phyloP scores from a whole-genome alignment of 1,140 invertebrate genomes.

The Lithobius niger region DNA sequence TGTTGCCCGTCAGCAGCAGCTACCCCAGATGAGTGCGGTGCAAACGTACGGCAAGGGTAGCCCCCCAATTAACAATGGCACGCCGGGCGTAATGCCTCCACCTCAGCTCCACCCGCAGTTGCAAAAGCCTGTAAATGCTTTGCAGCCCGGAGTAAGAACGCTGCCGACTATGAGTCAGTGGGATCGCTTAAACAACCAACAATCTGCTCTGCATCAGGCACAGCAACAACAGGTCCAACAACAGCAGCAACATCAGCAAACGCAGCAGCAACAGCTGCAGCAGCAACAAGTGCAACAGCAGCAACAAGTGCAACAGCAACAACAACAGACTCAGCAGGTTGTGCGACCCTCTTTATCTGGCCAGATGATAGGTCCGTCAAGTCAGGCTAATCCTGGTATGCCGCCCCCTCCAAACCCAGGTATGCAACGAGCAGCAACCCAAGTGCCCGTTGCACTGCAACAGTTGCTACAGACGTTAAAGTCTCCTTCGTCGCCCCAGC shows the following conservation, averaged over 20 bases:
- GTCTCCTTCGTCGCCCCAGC: constrained; percentile 76
- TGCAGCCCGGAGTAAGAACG: constrained; percentile 10
- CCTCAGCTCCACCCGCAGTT: constrained; percentile 1
- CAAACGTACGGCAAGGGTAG: constrained; percentile 55
- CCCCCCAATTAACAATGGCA: constrained; percentile 32
- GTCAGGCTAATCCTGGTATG: constrained; percentile 15
- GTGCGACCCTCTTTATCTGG: neutral
- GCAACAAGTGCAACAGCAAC: constrained; percentile 16
- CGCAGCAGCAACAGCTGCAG: constrained; percentile 22
- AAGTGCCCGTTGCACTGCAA: constrained; percentile 53
- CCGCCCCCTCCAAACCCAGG: constrained; percentile 15
- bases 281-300: constrained; percentile 22
- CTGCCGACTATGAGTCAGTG: constrained; percentile 12
- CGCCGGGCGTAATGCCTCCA: neutral
- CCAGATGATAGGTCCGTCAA: constrained; percentile 23
- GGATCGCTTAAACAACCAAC: constrained; percentile 4
- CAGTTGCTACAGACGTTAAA: constrained; percentile 79
- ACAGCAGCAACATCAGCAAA: constrained; percentile 22
- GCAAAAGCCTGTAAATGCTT: constrained; percentile 6
- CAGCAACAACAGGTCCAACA: constrained; percentile 20
- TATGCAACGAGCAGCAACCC: constrained; percentile 42
- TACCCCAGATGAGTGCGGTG: constrained; percentile 25
- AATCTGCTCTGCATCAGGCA: constrained; percentile 23
- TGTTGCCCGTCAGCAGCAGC: constrained; percentile 66
- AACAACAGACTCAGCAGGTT: constrained; percentile 10